These are phyloP conservation scores for Gavia stellata DNA, from an alignment of 2,113 vertebrate species.

Conservation along the genomic window DNA sequence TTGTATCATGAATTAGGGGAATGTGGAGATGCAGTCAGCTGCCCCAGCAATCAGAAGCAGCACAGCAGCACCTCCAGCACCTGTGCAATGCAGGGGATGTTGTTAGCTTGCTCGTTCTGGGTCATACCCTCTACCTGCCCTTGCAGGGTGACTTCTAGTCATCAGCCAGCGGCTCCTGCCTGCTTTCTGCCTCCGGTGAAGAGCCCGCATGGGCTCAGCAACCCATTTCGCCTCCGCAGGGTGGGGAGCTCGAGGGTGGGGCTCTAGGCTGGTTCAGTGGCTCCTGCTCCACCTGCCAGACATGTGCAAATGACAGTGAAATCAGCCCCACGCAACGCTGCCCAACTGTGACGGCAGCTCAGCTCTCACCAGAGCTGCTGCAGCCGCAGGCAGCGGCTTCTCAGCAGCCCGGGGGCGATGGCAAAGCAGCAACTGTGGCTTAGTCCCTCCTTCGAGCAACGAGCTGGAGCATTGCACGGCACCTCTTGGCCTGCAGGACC, in stretches of 20 bases:
- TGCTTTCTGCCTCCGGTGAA: accelerated
- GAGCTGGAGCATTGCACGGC: background rate
- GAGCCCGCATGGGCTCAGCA: accelerated
- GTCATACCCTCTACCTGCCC: background rate
- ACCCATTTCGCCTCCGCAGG: background rate
- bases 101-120: accelerated
- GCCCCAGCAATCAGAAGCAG: background rate
- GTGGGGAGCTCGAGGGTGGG: background rate
- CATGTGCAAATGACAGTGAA: constrained; percentile 36
- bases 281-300: constrained; percentile 68
- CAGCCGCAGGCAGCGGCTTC: background rate
- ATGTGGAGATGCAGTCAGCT: background rate
- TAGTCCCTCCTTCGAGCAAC: background rate
- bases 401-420: background rate
- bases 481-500: background rate
- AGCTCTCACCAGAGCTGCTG: constrained; percentile 33
- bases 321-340: constrained; percentile 6
- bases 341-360: constrained; percentile 62
- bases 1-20: background rate
- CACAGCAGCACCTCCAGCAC: background rate
- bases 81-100: background rate
- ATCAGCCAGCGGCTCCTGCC: background rate
- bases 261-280: background rate
- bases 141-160: background rate
- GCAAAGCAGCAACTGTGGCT: background rate